A percentile compares a stretch with the other conserved stretches of the same genome.
Evolutionary conservation across 2,113 vertebrate genomes (phyloP).

Genomic region (Neoarius graeffei): DNA sequence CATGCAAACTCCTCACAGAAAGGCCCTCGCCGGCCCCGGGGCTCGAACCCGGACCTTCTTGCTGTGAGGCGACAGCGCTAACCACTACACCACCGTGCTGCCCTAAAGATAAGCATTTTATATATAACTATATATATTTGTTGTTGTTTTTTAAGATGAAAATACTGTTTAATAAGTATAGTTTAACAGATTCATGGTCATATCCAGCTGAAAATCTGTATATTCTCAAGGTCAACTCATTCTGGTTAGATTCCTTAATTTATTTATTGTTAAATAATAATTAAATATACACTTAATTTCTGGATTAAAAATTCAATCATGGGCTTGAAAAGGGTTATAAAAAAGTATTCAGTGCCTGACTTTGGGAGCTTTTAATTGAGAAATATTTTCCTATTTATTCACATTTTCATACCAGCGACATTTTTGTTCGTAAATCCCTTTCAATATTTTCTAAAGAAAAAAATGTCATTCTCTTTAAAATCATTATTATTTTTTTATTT

Average conservation of each 20-base stretch:
- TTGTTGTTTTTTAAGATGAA: not conserved
- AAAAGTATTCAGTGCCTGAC: not conserved
- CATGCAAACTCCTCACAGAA: too few relatives aligned
- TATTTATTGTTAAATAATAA: not conserved
- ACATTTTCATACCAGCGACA: not conserved
- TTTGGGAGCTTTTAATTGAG: slow-evolving; percentile 1
- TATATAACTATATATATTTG: not conserved
- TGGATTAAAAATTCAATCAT: not conserved
- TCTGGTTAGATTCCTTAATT: not conserved
- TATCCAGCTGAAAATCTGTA: not conserved
- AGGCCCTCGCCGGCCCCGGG: too few relatives aligned
- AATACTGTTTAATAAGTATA: not conserved
- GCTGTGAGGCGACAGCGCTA: too few relatives aligned
- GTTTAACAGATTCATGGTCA: not conserved
- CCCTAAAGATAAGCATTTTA: not conserved
- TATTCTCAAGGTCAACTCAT: not conserved
- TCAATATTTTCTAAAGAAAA: not conserved
- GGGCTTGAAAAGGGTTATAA: not conserved
- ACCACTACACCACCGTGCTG: too few relatives aligned
- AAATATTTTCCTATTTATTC: slow-evolving; percentile 23
- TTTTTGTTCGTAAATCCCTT: not conserved
- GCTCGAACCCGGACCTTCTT: too few relatives aligned
- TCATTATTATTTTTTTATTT: not conserved
- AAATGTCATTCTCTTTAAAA: not conserved
- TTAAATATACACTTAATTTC: slow-evolving; percentile 1